Conservation (phyloP, 2,888 invertebrate species). For the Trichacis sp. region DNA sequence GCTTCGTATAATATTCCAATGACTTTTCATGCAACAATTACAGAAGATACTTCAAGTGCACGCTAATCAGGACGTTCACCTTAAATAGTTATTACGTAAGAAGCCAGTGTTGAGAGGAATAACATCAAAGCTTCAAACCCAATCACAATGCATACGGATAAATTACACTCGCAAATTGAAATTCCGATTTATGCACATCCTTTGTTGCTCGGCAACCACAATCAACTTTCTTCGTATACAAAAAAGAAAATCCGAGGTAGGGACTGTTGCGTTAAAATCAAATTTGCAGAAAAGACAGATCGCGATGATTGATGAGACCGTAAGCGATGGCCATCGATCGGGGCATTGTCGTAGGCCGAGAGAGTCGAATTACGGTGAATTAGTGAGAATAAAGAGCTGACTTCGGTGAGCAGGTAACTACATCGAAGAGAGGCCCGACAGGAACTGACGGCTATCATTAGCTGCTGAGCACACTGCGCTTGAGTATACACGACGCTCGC, state of each 20-base stretch:
- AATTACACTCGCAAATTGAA: too few species aligned
- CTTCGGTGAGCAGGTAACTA: constrained; percentile 57
- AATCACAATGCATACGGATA: too few species aligned
- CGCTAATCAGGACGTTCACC: too few species aligned
- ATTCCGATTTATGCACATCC: not conserved
- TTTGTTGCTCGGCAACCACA: not conserved
- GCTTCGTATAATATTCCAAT: too few species aligned
- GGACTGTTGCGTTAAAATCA: not conserved
- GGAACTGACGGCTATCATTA: constrained; percentile 66
- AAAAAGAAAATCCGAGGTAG: not conserved
- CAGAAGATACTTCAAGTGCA: too few species aligned
- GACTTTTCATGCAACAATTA: too few species aligned
- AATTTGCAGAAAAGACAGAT: not conserved
- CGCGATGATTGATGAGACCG: constrained; percentile 18
- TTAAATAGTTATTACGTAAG: too few species aligned
- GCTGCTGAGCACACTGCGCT: constrained; percentile 55
- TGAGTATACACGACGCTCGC: constrained; percentile 49
- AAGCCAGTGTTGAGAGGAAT: too few species aligned
- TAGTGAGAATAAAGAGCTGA: constrained; percentile 61
- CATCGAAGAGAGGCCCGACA: constrained; percentile 54
- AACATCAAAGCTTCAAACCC: too few species aligned
- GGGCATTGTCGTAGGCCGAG: constrained; percentile 33
- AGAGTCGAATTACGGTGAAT: constrained; percentile 62
- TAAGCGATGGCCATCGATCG: constrained; percentile 25
- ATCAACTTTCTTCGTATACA: not conserved